A percentile compares a stretch with the other conserved stretches of the same genome.
Conservation (phyloP, 2,888 invertebrate species). For the Alviniconcha strummeri region DNA sequence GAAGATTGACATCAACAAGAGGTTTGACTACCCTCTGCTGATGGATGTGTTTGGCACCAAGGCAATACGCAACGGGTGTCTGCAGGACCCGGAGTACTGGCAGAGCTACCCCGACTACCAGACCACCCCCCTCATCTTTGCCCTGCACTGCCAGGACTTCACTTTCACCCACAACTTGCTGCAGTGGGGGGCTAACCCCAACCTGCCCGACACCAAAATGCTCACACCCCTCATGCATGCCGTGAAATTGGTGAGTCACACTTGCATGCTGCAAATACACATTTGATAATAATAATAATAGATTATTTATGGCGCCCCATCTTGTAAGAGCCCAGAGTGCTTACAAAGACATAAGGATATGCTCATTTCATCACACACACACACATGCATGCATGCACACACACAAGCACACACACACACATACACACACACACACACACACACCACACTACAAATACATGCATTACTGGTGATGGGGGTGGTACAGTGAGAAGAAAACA, state of each 20-base stretch:
- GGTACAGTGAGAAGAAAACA: no score
- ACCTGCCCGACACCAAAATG: slow-evolving; percentile 60
- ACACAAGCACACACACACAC: no score
- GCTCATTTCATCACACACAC: no score
- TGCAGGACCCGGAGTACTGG: slow-evolving; percentile 42
- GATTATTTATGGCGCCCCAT: no score
- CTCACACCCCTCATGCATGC: slow-evolving; percentile 71
- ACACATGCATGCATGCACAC: no score
- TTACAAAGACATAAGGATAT: no score
- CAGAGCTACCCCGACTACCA: slow-evolving; percentile 31
- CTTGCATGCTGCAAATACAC: no score
- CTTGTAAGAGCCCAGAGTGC: no score
- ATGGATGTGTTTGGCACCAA: slow-evolving; percentile 26
- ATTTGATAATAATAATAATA: no score
- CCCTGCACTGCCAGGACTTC: slow-evolving; percentile 33
- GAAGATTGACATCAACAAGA: slow-evolving; percentile 32
- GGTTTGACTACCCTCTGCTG: slow-evolving; percentile 37
- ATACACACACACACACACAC: no score
- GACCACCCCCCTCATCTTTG: slow-evolving; percentile 40
- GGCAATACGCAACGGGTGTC: background rate
- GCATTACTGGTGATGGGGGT: no score
- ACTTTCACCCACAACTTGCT: slow-evolving; percentile 54
- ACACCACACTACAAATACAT: no score
- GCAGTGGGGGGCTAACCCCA: slow-evolving; percentile 59
- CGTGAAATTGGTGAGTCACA: slow-evolving; percentile 55